Evolutionary conservation across 2,113 vertebrate genomes (phyloP).

Genomic region (Hemicordylus capensis): DNA sequence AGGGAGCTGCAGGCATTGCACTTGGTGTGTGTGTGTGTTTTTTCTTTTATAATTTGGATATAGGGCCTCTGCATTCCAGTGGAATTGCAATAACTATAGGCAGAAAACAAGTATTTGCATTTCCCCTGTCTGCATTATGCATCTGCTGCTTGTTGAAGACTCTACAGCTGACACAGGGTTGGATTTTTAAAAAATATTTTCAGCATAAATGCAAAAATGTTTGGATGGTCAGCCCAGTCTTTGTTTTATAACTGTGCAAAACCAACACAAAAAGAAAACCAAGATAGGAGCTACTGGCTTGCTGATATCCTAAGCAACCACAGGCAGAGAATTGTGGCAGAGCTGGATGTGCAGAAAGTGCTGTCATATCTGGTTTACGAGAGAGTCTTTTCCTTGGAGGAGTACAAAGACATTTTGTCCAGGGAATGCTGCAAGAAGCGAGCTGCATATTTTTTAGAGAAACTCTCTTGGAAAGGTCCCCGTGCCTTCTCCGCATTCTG

Average conservation of each 20-base stretch:
- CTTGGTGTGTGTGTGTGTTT: constrained; percentile 58
- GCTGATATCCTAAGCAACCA: constrained; percentile 79
- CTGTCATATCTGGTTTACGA: constrained; percentile 86
- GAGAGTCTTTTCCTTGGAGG: constrained; percentile 86
- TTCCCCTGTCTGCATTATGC: constrained; percentile 70
- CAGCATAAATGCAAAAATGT: constrained; percentile 75
- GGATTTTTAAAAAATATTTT: constrained; percentile 56
- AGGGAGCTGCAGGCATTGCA: constrained; percentile 77
- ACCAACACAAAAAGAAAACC: constrained; percentile 71
- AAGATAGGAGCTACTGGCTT: constrained; percentile 78
- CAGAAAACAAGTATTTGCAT: constrained; percentile 61
- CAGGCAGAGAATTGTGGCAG: constrained; percentile 79
- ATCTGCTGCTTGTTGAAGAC: constrained; percentile 64
- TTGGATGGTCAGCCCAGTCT: constrained; percentile 75
- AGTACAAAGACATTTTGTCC: constrained; percentile 86
- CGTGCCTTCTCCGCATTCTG: constrained; percentile 85
- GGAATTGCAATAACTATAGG: constrained; percentile 75
- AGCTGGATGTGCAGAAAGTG: constrained; percentile 82
- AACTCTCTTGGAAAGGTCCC: constrained; percentile 85
- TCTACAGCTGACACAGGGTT: constrained; percentile 55
- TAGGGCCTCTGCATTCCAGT: constrained; percentile 76
- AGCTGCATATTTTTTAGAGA: constrained; percentile 84
- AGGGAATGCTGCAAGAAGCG: constrained; percentile 74
- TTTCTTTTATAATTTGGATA: constrained; percentile 81
- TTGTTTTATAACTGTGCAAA: constrained; percentile 83